Conservation (phyloP, 2,113 vertebrate species). For the Polypterus bichir region DNA sequence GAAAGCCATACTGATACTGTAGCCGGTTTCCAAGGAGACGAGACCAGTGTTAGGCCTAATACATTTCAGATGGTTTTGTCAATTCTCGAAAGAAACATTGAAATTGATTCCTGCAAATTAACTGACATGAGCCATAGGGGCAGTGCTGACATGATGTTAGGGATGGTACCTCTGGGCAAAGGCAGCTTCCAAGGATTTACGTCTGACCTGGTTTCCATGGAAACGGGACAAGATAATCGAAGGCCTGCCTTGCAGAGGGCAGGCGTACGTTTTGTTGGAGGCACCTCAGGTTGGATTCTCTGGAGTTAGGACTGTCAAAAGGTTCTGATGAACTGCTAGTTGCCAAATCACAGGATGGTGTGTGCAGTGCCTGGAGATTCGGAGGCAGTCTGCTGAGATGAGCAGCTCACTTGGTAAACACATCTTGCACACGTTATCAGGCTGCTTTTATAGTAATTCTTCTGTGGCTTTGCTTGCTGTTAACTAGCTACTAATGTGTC, state of each 20-base stretch:
- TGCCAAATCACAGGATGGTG: slow-evolving; percentile 6
- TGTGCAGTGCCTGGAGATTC: too few relatives aligned
- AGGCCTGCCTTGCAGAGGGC: slow-evolving; percentile 8
- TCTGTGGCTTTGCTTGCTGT: too few relatives aligned
- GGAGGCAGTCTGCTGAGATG: too few relatives aligned
- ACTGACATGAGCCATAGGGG: slow-evolving; percentile 5
- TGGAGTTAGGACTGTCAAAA: slow-evolving; percentile 15
- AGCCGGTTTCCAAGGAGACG: slow-evolving; percentile 61
- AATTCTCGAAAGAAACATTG: slow-evolving; percentile 15
- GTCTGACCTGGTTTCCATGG: slow-evolving; percentile 25
- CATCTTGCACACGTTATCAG: too few relatives aligned
- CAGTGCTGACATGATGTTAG: slow-evolving; percentile 7
- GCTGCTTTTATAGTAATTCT: too few relatives aligned
- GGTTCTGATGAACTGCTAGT: slow-evolving; percentile 11
- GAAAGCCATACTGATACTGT: slow-evolving; percentile 18
- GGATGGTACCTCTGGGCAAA: slow-evolving; percentile 13
- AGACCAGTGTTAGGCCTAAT: slow-evolving; percentile 34
- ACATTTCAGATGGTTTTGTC: slow-evolving; percentile 30
- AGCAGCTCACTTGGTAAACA: too few relatives aligned
- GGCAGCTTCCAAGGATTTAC: slow-evolving; percentile 17
- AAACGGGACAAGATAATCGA: slow-evolving; percentile 27
- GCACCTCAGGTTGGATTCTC: slow-evolving; percentile 8
- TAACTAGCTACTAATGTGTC: too few relatives aligned
- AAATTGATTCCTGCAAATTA: slow-evolving; percentile 23
- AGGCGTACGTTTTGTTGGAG: slow-evolving; percentile 11